These are phyloP conservation scores for Odontamblyopus lacepedii DNA, from an alignment of 2,797 vertebrate species.

Conservation along the genomic window DNA sequence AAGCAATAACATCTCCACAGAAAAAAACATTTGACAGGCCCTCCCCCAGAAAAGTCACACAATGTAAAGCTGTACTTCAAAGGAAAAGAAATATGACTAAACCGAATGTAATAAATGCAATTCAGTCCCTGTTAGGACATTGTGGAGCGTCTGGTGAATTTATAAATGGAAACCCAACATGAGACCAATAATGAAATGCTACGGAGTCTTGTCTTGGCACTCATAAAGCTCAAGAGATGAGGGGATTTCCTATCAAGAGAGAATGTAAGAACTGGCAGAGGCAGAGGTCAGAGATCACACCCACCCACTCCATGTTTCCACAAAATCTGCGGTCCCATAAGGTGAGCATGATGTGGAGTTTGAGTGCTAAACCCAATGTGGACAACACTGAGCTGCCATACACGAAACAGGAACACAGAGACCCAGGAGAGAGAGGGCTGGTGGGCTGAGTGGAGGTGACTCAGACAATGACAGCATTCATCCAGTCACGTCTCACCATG, in stretches of 20 bases:
- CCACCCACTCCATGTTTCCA: constrained; percentile 42
- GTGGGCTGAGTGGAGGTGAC: constrained; percentile 14
- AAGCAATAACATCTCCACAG: no score
- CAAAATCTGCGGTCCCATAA: constrained; percentile 14
- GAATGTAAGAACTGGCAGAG: constrained; percentile 28
- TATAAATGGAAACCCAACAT: constrained; percentile 17
- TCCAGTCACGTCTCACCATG: constrained; percentile 37
- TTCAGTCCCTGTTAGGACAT: not conserved
- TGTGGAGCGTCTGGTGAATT: not conserved
- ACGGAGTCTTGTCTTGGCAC: constrained; percentile 18
- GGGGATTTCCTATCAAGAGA: constrained; percentile 40
- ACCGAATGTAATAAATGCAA: constrained; percentile 16
- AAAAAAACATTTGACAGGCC: no score
- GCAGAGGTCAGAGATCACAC: constrained; percentile 44
- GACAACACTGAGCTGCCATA: constrained; percentile 45
- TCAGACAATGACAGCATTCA: constrained; percentile 68
- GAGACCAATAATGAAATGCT: constrained; percentile 25
- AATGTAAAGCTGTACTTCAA: not conserved
- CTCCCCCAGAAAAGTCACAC: no score
- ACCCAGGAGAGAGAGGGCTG: constrained; percentile 23
- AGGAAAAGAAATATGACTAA: not conserved
- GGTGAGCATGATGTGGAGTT: constrained; percentile 29
- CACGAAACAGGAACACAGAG: constrained; percentile 45
- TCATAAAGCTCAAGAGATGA: constrained; percentile 25
- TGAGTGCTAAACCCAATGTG: constrained; percentile 58